Conservation (phyloP, 2,888 invertebrate genomes). For the Sphinx pinastri region DNA sequence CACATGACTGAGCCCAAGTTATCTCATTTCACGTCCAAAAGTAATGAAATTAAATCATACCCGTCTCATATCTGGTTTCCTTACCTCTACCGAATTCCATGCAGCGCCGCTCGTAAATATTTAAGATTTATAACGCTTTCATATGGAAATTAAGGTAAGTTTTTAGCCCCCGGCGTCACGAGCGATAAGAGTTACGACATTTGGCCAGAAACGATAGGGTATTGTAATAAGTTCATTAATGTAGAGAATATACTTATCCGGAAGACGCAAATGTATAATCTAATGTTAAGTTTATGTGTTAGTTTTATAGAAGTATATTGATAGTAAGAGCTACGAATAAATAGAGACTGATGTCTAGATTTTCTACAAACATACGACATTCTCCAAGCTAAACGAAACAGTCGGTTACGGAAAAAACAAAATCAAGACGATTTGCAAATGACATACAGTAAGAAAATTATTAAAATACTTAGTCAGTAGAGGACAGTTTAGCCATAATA, state of each 20-base stretch:
- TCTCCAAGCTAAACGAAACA: no score
- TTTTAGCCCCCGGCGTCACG: slow-evolving; percentile 18
- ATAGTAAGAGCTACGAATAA: no score
- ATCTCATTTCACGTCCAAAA: neutral
- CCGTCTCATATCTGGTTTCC: slow-evolving; percentile 11
- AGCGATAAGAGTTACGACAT: slow-evolving; percentile 3
- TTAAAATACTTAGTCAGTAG: no score
- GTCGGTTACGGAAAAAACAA: no score
- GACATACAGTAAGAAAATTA: no score
- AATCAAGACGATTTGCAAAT: no score
- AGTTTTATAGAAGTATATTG: no score
- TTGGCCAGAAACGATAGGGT: neutral
- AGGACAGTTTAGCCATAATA: no score
- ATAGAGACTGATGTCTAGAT: no score
- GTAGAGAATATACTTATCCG: neutral
- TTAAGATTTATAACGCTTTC: slow-evolving; percentile 39
- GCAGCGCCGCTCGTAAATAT: slow-evolving; percentile 34
- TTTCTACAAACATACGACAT: no score
- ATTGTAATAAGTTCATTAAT: neutral
- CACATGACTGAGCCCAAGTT: neutral
- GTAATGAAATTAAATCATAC: slow-evolving; percentile 16
- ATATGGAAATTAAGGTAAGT: slow-evolving; percentile 36
- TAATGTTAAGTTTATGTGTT: no score
- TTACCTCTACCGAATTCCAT: slow-evolving; percentile 1
- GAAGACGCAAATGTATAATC: no score